These are phyloP conservation scores for Cyclina sinensis DNA, from an alignment of 1,140 invertebrate genomes.

Conservation along the genomic window DNA sequence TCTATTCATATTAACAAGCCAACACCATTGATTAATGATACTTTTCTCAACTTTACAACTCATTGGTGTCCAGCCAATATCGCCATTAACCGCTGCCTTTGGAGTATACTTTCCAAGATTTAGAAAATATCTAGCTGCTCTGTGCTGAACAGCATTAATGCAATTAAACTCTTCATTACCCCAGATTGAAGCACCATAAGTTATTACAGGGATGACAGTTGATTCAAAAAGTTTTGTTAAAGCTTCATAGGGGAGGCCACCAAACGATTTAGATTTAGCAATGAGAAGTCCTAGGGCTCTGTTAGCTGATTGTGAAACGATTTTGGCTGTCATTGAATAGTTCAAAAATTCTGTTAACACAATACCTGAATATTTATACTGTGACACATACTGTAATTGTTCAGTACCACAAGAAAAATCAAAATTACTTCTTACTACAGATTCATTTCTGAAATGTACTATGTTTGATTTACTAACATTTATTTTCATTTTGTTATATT, in stretches of 20 bases:
- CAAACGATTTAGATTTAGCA: too few species aligned
- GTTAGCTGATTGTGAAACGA: too few species aligned
- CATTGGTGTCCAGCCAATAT: too few species aligned
- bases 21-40: too few species aligned
- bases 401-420: conserved; percentile 8
- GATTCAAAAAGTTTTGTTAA: neutral
- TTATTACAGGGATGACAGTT: neutral
- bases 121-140: conserved; percentile 17
- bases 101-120: conserved; percentile 40
- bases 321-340: too few species aligned
- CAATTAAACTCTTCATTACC: neutral
- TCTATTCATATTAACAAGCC: too few species aligned
- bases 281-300: too few species aligned
- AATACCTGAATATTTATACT: conserved; percentile 48
- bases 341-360: conserved; percentile 11
- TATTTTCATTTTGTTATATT: conserved; percentile 6
- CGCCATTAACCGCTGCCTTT: conserved; percentile 32
- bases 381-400: neutral
- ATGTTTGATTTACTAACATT: conserved; percentile 45
- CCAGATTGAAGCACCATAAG: neutral
- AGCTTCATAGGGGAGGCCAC: too few species aligned
- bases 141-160: neutral
- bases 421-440: neutral
- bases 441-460: conserved; percentile 23
- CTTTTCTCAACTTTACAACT: too few species aligned